Percentiles rank a stretch among this genome's conserved stretches.
These are phyloP conservation scores for Silurus glanis DNA, from an alignment of 2,113 vertebrate genomes.

Conservation along the genomic window DNA sequence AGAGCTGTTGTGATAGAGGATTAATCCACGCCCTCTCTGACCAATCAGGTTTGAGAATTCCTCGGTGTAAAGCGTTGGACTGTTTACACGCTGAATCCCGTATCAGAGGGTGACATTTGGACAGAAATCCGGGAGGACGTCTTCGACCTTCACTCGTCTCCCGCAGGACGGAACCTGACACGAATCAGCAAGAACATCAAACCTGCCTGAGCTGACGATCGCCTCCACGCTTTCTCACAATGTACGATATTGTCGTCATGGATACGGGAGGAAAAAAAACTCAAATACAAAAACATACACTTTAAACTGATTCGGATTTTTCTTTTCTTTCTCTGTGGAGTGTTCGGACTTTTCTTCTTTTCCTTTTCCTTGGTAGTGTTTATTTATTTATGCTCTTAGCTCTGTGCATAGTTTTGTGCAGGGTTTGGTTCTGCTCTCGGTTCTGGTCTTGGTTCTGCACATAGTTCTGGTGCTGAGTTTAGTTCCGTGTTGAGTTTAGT, in stretches of 20 bases:
- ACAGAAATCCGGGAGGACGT: constrained; percentile 24
- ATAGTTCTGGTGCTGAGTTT: no score
- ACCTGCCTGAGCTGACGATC: neutral
- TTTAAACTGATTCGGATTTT: no score
- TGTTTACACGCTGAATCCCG: neutral
- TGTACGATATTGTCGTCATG: neutral
- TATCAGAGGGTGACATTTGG: constrained; percentile 17
- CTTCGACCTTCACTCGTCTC: constrained; percentile 11
- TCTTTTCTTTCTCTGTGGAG: no score
- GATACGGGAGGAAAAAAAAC: neutral
- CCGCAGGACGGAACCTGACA: constrained; percentile 19
- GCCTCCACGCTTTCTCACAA: neutral
- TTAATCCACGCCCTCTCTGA: neutral
- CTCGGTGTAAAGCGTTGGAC: neutral
- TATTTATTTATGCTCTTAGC: no score
- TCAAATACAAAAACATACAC: no score
- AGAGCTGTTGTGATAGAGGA: no score
- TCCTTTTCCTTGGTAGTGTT: no score
- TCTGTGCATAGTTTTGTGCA: no score
- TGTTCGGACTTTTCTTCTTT: no score
- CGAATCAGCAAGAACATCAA: neutral
- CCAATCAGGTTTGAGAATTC: neutral
- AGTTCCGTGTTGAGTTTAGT: no score
- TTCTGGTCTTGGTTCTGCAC: no score
- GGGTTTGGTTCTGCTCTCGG: no score